Evolutionary conservation across 2,113 vertebrate genomes (phyloP), one percentile per base, ranked within the genome.

Genomic region (Scomber colias): DNA sequence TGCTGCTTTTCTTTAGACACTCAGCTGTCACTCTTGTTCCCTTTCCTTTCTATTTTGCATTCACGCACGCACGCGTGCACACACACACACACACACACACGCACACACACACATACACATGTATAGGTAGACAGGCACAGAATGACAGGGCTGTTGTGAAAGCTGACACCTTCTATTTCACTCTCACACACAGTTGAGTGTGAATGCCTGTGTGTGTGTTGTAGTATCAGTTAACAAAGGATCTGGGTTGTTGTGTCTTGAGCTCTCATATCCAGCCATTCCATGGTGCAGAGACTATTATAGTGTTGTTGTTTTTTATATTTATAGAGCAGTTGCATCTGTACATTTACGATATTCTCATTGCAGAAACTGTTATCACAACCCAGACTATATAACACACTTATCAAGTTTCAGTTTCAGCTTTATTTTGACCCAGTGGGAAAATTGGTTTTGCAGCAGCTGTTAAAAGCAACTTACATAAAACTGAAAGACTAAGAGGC

Each of bases 121-220:
- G 0, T 11, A 19, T 2, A 65, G 10, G 35, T 40, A 40, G 6
- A 53, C 14, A 50, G 0, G 0, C 51, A 51, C 27, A 59, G 51
- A 65, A 71, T 63, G 69, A 71, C 65, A 80, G 27, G 40, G 46
- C 15, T 46, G 70, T 61, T 77, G 21, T 79, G 66, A 65, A 83
- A 83, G 55, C 61, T 75, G 40, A 87, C 79, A 81, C 77, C 15
- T 62, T 74, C 21, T 40, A 35, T 79, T 87, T 82, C 49, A 44
- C 46, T 70, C 24, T 27, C 24, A 27, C 24, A 27, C 24, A 27
- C 24, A 27, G 24, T 27, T 27, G 24, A 27, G 24, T 27, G 24
- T 27, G 24, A 27, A 27, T 61, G 56, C 66, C 44, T 72, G 51
- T 54, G 62, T 64, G 46, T 56, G 56, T 65, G 40, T 54, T 63